phyloP scores from a whole-genome alignment of 2,113 vertebrate genomes.

The Cinclus mexicanus region DNA sequence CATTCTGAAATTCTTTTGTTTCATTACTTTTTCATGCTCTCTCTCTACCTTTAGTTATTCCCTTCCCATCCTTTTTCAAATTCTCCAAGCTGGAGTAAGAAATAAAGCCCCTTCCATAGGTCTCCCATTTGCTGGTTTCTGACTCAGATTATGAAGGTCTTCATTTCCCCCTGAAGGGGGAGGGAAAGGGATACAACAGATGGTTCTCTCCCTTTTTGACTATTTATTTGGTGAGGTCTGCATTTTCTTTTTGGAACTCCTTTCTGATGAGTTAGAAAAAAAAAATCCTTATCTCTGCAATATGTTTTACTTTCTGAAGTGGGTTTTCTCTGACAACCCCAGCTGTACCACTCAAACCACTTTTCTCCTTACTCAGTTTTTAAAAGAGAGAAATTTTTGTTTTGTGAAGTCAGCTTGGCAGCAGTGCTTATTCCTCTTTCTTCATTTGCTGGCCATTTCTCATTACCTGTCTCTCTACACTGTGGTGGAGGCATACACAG shows the following conservation, averaged over 20 bases:
- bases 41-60: not conserved
- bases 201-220: constrained; percentile 5
- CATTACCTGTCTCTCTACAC: not conserved
- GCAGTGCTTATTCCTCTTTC: not conserved
- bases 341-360: constrained; percentile 8
- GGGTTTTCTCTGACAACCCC: constrained; percentile 44
- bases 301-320: constrained; percentile 53
- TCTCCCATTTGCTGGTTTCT: not conserved
- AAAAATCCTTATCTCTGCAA: constrained; percentile 40
- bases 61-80: not conserved
- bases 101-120: not conserved
- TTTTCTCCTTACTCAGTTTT: constrained; percentile 28
- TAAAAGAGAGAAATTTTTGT: not conserved
- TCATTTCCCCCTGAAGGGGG: not conserved
- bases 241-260: constrained; percentile 47
- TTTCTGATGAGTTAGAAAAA: constrained; percentile 30
- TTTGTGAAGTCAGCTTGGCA: not conserved
- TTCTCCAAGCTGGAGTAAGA: not conserved
- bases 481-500: not conserved
- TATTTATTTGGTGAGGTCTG: constrained; percentile 36
- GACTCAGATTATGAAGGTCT: not conserved
- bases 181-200: not conserved
- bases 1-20: not conserved
- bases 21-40: not conserved
- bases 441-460: not conserved